phyloP scores from a whole-genome alignment of 2,113 vertebrate genomes.

The Vulpes vulpes region DNA sequence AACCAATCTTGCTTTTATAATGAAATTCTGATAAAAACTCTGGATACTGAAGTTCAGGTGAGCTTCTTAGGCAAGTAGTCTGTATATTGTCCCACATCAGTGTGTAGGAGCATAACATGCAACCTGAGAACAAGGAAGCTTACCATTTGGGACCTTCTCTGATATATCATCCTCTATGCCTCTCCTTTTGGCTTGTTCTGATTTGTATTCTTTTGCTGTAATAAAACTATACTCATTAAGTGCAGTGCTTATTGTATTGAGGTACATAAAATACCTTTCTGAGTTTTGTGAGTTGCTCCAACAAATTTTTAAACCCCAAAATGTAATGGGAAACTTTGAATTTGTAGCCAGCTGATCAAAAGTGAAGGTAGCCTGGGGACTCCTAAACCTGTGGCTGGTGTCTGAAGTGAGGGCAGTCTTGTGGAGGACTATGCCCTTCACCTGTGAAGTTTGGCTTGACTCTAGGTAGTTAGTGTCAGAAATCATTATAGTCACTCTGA shows the following conservation, averaged over 20 bases:
- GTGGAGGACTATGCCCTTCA: neutral
- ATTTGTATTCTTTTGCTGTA: neutral
- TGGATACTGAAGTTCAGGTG: neutral
- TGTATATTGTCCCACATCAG: fast-evolving
- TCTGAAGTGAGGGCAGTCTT: neutral
- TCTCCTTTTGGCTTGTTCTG: neutral
- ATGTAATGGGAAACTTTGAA: neutral
- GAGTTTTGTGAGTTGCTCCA: neutral
- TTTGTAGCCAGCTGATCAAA: neutral
- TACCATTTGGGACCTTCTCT: neutral
- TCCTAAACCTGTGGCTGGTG: neutral
- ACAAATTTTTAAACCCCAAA: neutral
- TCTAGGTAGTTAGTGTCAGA: neutral
- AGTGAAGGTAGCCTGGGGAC: neutral
- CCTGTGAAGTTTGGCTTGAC: neutral
- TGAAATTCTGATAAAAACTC: neutral
- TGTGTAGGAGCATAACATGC: neutral
- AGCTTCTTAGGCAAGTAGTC: neutral
- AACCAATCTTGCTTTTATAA: neutral
- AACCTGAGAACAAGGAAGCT: neutral
- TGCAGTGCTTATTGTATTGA: neutral
- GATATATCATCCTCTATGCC: neutral
- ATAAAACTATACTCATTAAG: neutral
- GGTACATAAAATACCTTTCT: neutral
- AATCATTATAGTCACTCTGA: neutral